These are phyloP conservation scores for Carcinoscorpius rotundicauda DNA, from an alignment of 1,140 invertebrate species.

Conservation along the genomic window DNA sequence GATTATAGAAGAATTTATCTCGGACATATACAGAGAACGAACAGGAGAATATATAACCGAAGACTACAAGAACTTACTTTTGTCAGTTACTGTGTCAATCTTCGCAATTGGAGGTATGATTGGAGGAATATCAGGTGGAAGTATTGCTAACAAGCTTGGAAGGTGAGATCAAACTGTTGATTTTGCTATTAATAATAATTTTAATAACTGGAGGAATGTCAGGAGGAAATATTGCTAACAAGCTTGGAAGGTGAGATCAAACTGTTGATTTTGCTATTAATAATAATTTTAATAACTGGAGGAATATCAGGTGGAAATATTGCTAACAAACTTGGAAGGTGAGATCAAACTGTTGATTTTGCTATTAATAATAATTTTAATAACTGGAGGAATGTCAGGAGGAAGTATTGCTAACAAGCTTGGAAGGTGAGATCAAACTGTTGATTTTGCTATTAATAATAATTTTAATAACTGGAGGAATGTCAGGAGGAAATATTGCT, in stretches of 20 bases:
- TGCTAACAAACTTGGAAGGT: conserved; percentile 78
- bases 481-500: conserved; percentile 75
- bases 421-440: conserved; percentile 50
- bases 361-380: conserved; percentile 28
- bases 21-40: conserved; percentile 63
- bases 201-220: conserved; percentile 79
- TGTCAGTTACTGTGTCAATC: conserved; percentile 81
- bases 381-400: conserved; percentile 83
- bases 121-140: conserved; percentile 79
- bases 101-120: conserved; percentile 92
- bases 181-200: too few relatives aligned
- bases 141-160: conserved; percentile 75
- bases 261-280: too few relatives aligned
- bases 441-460: too few relatives aligned
- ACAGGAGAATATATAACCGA: conserved; percentile 55
- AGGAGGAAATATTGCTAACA: conserved; percentile 75
- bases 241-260: conserved; percentile 60
- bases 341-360: conserved; percentile 14
- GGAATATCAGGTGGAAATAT: conserved; percentile 80
- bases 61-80: conserved; percentile 55
- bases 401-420: conserved; percentile 78
- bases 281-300: conserved; percentile 54
- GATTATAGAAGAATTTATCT: conserved; percentile 80
- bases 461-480: conserved; percentile 68
- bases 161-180: conserved; percentile 41